Percentiles rank a stretch among this genome's conserved stretches.
These are phyloP conservation scores for Empidonax alnorum DNA, from an alignment of 2,113 vertebrate species.

Conservation along the genomic window DNA sequence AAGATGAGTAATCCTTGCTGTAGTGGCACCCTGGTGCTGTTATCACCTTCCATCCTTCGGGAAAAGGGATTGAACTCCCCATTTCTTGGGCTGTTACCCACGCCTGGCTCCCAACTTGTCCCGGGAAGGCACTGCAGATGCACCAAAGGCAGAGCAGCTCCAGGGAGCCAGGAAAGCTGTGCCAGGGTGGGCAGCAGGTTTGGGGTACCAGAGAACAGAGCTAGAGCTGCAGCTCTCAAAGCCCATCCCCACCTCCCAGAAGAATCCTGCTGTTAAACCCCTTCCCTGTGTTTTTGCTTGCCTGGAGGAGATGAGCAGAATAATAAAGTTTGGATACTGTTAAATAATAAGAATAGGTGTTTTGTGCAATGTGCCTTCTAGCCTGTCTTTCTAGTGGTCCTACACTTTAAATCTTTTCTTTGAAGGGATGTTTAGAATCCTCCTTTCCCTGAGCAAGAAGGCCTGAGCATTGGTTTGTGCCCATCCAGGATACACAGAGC, in stretches of 20 bases:
- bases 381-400: neutral
- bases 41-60: neutral
- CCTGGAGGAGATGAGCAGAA: neutral
- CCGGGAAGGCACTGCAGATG: neutral
- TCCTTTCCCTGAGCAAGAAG: neutral
- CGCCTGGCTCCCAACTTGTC: neutral
- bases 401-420: neutral
- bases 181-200: neutral
- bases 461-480: neutral
- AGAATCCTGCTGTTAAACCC: neutral
- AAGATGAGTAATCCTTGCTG: neutral
- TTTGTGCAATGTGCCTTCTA: neutral
- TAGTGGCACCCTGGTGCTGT: neutral
- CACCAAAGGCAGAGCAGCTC: neutral
- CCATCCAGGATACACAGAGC: fast-evolving
- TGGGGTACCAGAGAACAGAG: neutral
- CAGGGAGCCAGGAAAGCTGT: neutral
- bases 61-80: neutral
- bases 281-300: neutral
- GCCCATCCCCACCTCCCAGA: neutral
- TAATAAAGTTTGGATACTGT: neutral
- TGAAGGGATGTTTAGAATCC: neutral
- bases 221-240: neutral
- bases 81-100: neutral
- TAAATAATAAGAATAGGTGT: neutral